Evolutionary conservation across 35 echinoderm and acorn worm species (phyloP), one percentile per base, ranked within the genome.

Genomic region (Diadema setosum): DNA sequence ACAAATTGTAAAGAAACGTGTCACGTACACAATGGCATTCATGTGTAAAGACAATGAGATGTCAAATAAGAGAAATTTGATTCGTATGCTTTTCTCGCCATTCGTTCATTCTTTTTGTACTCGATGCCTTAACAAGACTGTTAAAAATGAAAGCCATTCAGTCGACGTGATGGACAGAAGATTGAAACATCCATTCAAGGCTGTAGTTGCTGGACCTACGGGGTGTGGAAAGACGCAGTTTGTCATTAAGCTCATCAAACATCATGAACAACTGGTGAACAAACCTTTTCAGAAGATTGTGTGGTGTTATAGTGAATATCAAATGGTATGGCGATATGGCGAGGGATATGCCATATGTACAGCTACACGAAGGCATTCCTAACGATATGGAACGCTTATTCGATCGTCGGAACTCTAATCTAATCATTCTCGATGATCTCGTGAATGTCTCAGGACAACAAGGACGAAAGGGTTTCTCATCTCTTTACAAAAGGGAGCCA

Each of bases 401-500:
- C 42, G 84, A 91, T 41, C 67, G 25, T 17, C 46, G 42, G 16
- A 65, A 91, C 58, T 45, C 64, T 27, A 91, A 91, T 80, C 40
- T 87, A 58, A 87, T 91, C 24, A 84, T 96, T 30, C 52, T 92
- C 0, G 90, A 92, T 35, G 94, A 95, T 85, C 84, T 95, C n/a
- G n/a, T n/a, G n/a, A 33, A 87, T 95, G 80, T 78, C 65, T 80
- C 90, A 92, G 83, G 85, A 50, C 12, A 25, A 64, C 25, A 84
- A 73, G 9, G 86, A 92, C 89, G 25, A 80, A 31, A 31, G 70
- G 25, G 64, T 94, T 7, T 69, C 70, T 30, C 58, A 94, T 50
- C 36, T 94, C 18, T 94, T 90, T 57, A 90, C 87, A 18, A 90
- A 94, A 86, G 67, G 87, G 4, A 75, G 57, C 39, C 92, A 94